Evolutionary conservation across 2,888 invertebrate genomes (phyloP), one percentile per base, ranked within the genome.

Genomic region (Onthophagus sagittarius): DNA sequence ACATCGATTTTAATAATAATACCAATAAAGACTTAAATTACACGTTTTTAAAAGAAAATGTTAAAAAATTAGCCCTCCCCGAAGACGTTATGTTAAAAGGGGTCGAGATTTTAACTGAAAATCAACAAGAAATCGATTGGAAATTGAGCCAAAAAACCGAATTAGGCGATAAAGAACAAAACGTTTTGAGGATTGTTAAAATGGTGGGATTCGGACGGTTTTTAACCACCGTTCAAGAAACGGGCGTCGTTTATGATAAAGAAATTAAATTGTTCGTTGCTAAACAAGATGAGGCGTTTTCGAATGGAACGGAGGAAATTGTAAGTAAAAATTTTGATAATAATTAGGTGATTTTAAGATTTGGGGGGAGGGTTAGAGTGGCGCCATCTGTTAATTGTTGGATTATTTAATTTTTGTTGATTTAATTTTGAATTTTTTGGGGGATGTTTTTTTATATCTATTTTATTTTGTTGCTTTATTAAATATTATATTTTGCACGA

Each of bases 141-240:
- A 88, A 90, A 76, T 86, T 88, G 76, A 81, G 90, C 69, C 85
- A 88, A 13, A 88, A 86, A 77, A 87, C 86, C 73, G 88, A 86
- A 78, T 86, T 91, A 74, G 86, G 87, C 39, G 83, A 86, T 0
- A 88, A 87, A 80, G 94, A 95, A 82, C 93, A 94, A 83, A 91
- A 92, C 72, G 86, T 94, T 23, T 86, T 95, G 77, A 89, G 96
- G 78, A 90, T 92, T 63, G 87, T 93, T 73, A 93, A 93, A 83
- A 89, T 96, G 81, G 88, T 94, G 39, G 90, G 92, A 77, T 96
- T 96, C 86, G 96, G 95, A 1, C 89, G 91, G 80, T 89, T 86
- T 79, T 82, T 94, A 76, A 88, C 91, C 70, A 87, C 88, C 2
- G 87, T 92, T 71, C 87, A 90, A 70, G 90, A 92, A 75, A 90